Evolutionary conservation across 2,113 vertebrate species (phyloP).

Genomic region (Saimiri boliviensis): DNA sequence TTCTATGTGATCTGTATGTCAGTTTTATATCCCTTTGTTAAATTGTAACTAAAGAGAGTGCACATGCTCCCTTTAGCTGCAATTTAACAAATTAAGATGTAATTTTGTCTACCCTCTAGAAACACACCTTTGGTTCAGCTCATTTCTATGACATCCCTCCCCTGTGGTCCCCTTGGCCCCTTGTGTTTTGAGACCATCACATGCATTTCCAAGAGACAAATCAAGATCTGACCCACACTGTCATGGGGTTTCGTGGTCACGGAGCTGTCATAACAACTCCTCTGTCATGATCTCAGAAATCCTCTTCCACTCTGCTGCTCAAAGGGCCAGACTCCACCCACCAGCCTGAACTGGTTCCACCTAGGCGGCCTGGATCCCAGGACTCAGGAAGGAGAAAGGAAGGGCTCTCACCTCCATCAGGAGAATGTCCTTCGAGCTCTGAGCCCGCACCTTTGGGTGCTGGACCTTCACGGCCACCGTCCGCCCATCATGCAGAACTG

Average conservation of each 20-base stretch:
- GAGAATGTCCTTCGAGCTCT: slow-evolving; percentile 94
- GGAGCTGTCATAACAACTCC: neutral
- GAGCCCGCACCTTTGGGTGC: slow-evolving; percentile 95
- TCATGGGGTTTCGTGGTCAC: accelerated
- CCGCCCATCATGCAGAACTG: slow-evolving; percentile 93
- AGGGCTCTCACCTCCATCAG: slow-evolving; percentile 94
- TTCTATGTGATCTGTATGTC: neutral
- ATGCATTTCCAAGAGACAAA: neutral
- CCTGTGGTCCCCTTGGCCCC: neutral
- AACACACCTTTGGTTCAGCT: neutral
- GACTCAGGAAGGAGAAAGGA: neutral
- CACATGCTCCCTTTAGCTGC: neutral
- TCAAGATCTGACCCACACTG: neutral
- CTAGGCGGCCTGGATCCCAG: neutral
- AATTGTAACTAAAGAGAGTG: too few relatives aligned
- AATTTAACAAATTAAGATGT: neutral
- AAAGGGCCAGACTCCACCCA: neutral
- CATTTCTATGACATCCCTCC: neutral
- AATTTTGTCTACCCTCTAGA: neutral
- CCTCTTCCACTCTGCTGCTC: neutral
- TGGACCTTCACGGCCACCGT: slow-evolving; percentile 98
- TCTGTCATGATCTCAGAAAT: neutral
- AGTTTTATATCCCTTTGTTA: neutral
- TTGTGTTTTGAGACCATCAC: neutral
- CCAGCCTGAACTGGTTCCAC: neutral